Evolutionary conservation across 2,888 invertebrate species (phyloP), one percentile per base, ranked within the genome.

Genomic region (Hyposoter didymator): DNA sequence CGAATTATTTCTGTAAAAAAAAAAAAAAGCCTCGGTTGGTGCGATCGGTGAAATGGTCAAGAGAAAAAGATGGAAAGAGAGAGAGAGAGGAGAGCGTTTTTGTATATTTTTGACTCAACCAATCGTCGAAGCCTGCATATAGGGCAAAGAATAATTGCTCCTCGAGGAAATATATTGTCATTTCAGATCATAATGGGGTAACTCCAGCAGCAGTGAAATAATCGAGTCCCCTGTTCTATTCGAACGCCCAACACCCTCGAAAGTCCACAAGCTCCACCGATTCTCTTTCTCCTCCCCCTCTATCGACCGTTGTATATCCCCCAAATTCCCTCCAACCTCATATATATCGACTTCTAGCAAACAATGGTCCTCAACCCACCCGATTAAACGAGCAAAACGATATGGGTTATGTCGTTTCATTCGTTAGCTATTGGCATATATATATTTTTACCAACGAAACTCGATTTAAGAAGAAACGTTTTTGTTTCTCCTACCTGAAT

Each of bases 111-210:
- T 14, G n/a, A 73, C 0, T 7, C 43, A 14, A 43, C 32, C 22
- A 22, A 47, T 7, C 28, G 28, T 32, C 22, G 22, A 49, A 62
- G 62, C 32, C 35, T 70, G 19, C 43, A 73, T 45, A 43, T 55
- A 62, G 62, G 83, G 59, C 52, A 59, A 74, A 73, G 64, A 74
- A 86, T 84, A 87, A 87, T 86, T 84, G 84, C 73, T 80, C 43
- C 52, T 55, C 64, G 73, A 66, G 55, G 59, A 43, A 66, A 73
- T 76, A 73, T 75, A 82, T 82, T 70, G 79, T 83, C 74, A 43
- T 69, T 79, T 75, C 47, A 52, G 19, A 74, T 79, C 66, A 73
- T 80, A 82, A 85, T 85, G 75, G 80, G 66, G 76, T 47, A 73
- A 67, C 75, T 62, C 79, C 22, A 19, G 62, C 59, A 28, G 59